Evolutionary conservation across 2,888 invertebrate genomes (phyloP).

Genomic region (Entomobrya multifasciata): DNA sequence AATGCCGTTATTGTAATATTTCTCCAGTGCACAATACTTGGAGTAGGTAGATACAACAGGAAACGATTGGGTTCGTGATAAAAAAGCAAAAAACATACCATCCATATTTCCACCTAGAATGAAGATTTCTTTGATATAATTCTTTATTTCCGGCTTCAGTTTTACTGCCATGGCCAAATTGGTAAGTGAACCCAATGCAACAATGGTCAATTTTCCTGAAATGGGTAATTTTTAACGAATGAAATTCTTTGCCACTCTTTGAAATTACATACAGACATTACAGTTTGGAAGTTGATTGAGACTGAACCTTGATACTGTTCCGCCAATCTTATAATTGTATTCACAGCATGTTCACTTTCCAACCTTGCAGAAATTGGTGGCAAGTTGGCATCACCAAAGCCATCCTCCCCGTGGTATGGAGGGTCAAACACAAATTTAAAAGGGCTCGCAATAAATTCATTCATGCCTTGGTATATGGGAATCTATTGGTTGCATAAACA

Average conservation of each 20-base stretch:
- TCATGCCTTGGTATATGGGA: slow-evolving; percentile 75
- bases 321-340: slow-evolving; percentile 76
- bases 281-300: too few species aligned
- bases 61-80: too few species aligned
- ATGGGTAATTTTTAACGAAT: too few species aligned
- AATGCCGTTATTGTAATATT: too few species aligned
- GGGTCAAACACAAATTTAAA: slow-evolving; percentile 81
- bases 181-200: slow-evolving; percentile 86
- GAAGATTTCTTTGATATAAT: slow-evolving; percentile 72
- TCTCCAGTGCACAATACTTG: too few species aligned
- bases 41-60: too few species aligned
- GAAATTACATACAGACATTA: too few species aligned
- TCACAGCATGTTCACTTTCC: slow-evolving; percentile 79
- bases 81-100: too few species aligned
- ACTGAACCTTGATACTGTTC: slow-evolving; percentile 79
- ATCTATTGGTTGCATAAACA: too few species aligned
- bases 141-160: slow-evolving; percentile 83
- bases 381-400: slow-evolving; percentile 80
- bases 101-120: slow-evolving; percentile 79
- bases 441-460: slow-evolving; percentile 81
- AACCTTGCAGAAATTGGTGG: slow-evolving; percentile 76
- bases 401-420: slow-evolving; percentile 81
- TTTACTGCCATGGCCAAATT: slow-evolving; percentile 89
- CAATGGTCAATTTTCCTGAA: slow-evolving; percentile 79
- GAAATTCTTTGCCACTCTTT: too few species aligned